A percentile compares a stretch with the other conserved stretches of the same genome.
These are phyloP conservation scores for Proisotoma minuta DNA, from an alignment of 2,888 invertebrate genomes.

Conservation along the genomic window DNA sequence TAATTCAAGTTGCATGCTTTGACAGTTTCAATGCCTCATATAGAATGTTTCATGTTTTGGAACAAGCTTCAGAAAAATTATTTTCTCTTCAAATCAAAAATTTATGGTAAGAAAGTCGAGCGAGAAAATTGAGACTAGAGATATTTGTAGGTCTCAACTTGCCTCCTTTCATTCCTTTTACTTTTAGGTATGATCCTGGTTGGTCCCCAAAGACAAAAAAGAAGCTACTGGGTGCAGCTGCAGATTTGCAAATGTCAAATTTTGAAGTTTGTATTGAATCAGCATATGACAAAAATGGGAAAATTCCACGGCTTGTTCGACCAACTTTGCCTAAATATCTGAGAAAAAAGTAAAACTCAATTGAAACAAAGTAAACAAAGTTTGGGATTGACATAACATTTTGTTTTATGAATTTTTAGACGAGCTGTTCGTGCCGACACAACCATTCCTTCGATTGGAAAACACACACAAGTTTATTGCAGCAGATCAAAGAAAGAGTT, in stretches of 20 bases:
- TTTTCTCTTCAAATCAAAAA: conserved; percentile 42
- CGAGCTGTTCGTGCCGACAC: background rate
- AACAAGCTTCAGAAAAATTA: conserved; percentile 38
- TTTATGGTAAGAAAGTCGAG: conserved; percentile 30
- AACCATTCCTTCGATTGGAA: background rate
- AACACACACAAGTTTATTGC: conserved; percentile 16
- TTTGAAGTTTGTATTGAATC: conserved; percentile 39
- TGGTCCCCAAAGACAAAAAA: conserved; percentile 36
- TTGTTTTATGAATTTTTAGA: background rate
- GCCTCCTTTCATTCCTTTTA: conserved; percentile 7
- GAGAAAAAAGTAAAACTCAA: conserved; percentile 25
- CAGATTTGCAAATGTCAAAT: conserved; percentile 38
- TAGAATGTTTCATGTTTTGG: conserved; percentile 42
- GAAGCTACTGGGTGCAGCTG: conserved; percentile 31
- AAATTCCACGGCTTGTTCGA: conserved; percentile 31
- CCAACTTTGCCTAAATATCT: conserved; percentile 31
- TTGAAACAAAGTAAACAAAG: background rate
- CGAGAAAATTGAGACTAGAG: background rate
- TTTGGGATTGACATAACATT: background rate
- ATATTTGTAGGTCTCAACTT: background rate
- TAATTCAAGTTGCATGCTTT: conserved; percentile 40
- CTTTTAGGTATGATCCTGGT: background rate
- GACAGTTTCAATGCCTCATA: conserved; percentile 39
- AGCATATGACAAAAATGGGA: conserved; percentile 30
- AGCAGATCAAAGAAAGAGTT: conserved; percentile 22